Evolutionary conservation across 1,140 invertebrate species (phyloP), one percentile per base, ranked within the genome.

Genomic region (Temnothorax curvispinosus): DNA sequence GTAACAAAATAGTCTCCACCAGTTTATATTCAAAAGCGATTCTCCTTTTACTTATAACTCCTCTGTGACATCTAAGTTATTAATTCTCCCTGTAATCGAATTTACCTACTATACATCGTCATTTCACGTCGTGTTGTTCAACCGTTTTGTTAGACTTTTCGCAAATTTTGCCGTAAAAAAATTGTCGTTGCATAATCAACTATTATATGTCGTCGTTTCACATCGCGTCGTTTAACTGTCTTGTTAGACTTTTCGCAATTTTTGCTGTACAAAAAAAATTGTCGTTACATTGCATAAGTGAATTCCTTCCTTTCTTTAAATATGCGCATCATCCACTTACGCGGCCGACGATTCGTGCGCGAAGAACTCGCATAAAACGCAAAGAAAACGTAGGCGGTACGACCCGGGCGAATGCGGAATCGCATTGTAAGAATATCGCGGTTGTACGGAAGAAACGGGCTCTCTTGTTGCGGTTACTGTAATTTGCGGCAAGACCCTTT

Each of bases 401-500:
- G 32, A 67, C 32, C 15, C 35, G 13, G 21, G 11, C 64, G 44
- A 80, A 47, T 65, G 64, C 71, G 65, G 75, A 88, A 74, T 78
- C 80, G 11, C 35, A n/a, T 72, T 35, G 76, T 58, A 44, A 75
- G 65, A 84, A 78, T 84, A 89, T 84, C 60, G 64, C 32, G 50
- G 60, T 44, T 65, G 58, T 41, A 74, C 41, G 64, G 52, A 80
- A 69, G 78, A 50, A 78, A 80, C 54, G 52, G 38, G 27, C 27
- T 27, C 38, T 72, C 35, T 52, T 72, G 77, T 65, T 67, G 86
- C 88, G 88, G 75, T 85, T 56, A 58, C 18, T 32, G 69, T 80
- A 85, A 89, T 90, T 90, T 90, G 69, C 88, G 54, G 52, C 38
- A 76, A 87, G 54, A 27, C 60, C 69, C 69, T 71, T 89, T 90